Percentiles rank a stretch among this genome's conserved stretches.
phyloP scores from a whole-genome alignment of 2,888 invertebrate species.

The Microctonus hyperodae region DNA sequence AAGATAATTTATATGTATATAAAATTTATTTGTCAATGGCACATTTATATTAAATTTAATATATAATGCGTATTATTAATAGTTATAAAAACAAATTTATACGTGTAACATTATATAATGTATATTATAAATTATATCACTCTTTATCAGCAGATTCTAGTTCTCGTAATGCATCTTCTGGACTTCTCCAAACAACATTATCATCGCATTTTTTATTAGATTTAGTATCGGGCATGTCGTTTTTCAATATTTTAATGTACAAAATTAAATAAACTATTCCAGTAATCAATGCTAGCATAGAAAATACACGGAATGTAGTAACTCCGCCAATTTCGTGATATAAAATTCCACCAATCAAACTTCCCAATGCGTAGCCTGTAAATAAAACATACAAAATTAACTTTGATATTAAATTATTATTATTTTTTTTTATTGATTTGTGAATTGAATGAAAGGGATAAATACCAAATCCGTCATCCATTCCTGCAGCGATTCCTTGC shows the following conservation, averaged over 20 bases:
- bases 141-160: conserved; percentile 40
- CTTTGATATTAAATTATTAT: too few relatives aligned
- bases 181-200: conserved; percentile 50
- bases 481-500: conserved; percentile 86
- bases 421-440: too few relatives aligned
- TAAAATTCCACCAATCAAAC: conserved; percentile 75
- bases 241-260: conserved; percentile 59
- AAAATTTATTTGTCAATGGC: too few relatives aligned
- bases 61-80: too few relatives aligned
- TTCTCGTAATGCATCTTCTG: conserved; percentile 47
- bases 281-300: conserved; percentile 61
- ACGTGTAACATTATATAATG: too few relatives aligned
- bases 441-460: conserved; percentile 17
- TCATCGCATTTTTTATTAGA: conserved; percentile 7
- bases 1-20: too few relatives aligned
- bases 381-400: conserved; percentile 29
- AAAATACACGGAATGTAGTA: conserved; percentile 66
- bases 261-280: conserved; percentile 63
- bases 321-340: conserved; percentile 72
- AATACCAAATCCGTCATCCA: conserved; percentile 83
- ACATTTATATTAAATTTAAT: too few relatives aligned
- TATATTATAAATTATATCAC: background rate
- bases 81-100: too few relatives aligned
- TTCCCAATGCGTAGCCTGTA: conserved; percentile 78
- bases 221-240: conserved; percentile 49